A percentile compares a stretch with the other conserved stretches of the same genome.
phyloP scores from a whole-genome alignment of 2,888 invertebrate species.

The Brenthis hecate region DNA sequence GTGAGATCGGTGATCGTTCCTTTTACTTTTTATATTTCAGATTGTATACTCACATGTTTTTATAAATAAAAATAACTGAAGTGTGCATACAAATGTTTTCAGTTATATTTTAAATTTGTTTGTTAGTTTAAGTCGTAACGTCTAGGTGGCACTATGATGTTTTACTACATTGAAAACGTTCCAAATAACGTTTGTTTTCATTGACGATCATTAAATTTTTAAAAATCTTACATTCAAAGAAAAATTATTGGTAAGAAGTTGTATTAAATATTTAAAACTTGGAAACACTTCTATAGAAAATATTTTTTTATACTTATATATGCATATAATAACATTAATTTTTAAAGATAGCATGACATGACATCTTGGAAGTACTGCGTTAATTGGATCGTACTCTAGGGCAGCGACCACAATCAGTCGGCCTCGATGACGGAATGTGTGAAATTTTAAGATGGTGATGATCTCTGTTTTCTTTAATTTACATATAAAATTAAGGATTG shows the following conservation, averaged over 20 bases:
- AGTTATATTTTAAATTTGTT: conserved; percentile 5
- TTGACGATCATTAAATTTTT: background rate
- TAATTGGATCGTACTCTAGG: conserved; percentile 56
- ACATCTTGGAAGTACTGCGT: conserved; percentile 46
- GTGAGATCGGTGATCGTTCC: too few species aligned
- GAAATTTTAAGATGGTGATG: conserved; percentile 80
- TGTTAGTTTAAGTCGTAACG: background rate
- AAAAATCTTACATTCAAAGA: background rate
- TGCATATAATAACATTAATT: background rate
- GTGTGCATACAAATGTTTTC: background rate
- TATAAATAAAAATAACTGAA: too few species aligned
- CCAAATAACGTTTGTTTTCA: background rate
- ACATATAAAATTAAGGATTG: conserved; percentile 52
- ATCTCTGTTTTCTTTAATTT: conserved; percentile 69
- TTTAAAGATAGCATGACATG: conserved; percentile 15
- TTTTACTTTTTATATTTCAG: too few species aligned
- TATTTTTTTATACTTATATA: too few species aligned
- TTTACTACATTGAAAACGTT: conserved; percentile 10
- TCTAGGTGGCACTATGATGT: conserved; percentile 6
- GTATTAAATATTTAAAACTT: background rate
- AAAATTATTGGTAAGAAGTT: background rate
- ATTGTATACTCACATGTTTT: too few species aligned
- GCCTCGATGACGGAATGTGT: conserved; percentile 81
- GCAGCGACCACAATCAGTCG: conserved; percentile 76
- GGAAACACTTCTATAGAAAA: too few species aligned